A percentile compares a stretch with the other conserved stretches of the same genome.
phyloP scores from a whole-genome alignment of 2,888 invertebrate species.

The Drosophila longiperda region DNA sequence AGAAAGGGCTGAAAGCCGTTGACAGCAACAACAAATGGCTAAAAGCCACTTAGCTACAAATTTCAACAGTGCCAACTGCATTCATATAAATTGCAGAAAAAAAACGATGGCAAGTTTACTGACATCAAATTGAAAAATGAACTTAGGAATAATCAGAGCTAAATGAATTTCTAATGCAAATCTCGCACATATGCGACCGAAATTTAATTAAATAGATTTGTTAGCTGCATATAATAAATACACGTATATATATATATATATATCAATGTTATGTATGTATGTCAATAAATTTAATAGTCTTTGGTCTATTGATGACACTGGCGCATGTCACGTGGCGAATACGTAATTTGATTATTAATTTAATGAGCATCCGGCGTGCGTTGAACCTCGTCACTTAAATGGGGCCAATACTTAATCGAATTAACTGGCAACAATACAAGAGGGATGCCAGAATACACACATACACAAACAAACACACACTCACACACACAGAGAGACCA shows the following conservation, averaged over 20 bases:
- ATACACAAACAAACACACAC: constrained; percentile 2
- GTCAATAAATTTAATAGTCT: constrained; percentile 43
- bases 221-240: constrained; percentile 24
- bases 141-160: constrained; percentile 46
- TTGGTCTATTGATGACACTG: constrained; percentile 23
- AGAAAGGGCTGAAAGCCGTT: background rate
- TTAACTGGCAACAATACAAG: constrained; percentile 44
- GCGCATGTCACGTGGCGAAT: constrained; percentile 70
- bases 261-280: constrained; percentile 4
- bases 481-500: background rate
- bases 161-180: constrained; percentile 47
- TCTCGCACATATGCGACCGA: constrained; percentile 30
- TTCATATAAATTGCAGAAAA: background rate
- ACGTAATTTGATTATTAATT: constrained; percentile 80
- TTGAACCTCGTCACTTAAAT: constrained; percentile 61
- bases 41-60: background rate
- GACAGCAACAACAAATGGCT: background rate
- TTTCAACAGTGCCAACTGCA: background rate
- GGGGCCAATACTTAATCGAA: constrained; percentile 73
- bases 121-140: constrained; percentile 32
- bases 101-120: constrained; percentile 15
- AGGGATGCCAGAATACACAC: constrained; percentile 20
- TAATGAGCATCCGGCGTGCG: constrained; percentile 59
- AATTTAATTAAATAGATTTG: constrained; percentile 67
- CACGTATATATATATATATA: background rate